phyloP scores from a whole-genome alignment of 2,797 vertebrate species.

The Gastrophryne carolinensis region DNA sequence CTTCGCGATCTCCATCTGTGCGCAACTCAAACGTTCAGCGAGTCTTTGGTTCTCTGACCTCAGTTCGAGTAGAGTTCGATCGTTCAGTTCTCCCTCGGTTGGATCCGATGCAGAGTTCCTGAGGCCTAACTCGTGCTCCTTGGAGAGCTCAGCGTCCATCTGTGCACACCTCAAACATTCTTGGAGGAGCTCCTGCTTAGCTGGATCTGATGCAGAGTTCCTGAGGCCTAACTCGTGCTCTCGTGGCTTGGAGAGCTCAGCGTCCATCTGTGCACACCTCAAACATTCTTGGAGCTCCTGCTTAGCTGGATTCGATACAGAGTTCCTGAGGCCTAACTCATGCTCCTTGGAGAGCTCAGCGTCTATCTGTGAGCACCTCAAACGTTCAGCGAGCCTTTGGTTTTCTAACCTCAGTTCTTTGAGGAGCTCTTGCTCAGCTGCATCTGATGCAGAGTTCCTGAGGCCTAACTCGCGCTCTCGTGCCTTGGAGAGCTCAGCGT shows the following conservation, averaged over 20 bases:
- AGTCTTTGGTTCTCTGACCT: conserved; percentile 60
- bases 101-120: too few relatives aligned
- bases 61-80: conserved; percentile 52
- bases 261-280: too few relatives aligned
- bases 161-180: too few relatives aligned
- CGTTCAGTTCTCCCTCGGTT: background rate
- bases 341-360: background rate
- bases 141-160: too few relatives aligned
- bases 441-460: conserved; percentile 46
- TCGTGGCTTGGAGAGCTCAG: too few relatives aligned
- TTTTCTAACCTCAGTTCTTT: conserved; percentile 60
- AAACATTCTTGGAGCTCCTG: too few relatives aligned
- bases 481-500: background rate
- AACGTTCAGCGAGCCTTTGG: conserved; percentile 66
- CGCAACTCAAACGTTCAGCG: conserved; percentile 60
- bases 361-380: background rate
- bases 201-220: background rate
- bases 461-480: conserved; percentile 48
- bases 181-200: too few relatives aligned
- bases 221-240: conserved; percentile 57
- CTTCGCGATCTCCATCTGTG: background rate
- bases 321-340: too few relatives aligned
- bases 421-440: background rate
- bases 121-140: too few relatives aligned
- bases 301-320: too few relatives aligned